A percentile compares a stretch with the other conserved stretches of the same genome.
phyloP scores from a whole-genome alignment of 2,888 invertebrate species.

The Sipha maydis region DNA sequence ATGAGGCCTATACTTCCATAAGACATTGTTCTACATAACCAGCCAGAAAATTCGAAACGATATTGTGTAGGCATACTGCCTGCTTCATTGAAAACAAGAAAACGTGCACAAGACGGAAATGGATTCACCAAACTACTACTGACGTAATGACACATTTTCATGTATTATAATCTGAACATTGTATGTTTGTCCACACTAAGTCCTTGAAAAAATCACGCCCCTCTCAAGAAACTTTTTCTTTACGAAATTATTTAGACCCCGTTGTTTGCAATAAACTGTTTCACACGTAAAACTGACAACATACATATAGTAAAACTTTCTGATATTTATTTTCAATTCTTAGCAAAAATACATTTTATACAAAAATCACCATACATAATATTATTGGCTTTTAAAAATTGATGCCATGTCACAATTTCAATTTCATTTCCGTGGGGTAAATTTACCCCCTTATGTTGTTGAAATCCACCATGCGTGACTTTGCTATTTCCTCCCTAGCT shows the following conservation, averaged over 20 bases:
- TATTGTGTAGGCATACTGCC: not conserved
- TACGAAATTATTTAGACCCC: not conserved
- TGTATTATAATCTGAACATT: conserved; percentile 27
- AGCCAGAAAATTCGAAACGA: conserved; percentile 27
- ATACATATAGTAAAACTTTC: not conserved
- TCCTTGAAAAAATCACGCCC: conserved; percentile 6
- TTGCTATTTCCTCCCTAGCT: conserved; percentile 8
- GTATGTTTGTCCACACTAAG: not conserved
- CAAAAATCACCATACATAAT: not conserved
- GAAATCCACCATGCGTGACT: conserved; percentile 39
- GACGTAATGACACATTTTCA: conserved; percentile 49
- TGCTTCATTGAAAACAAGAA: conserved; percentile 14
- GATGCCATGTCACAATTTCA: conserved; percentile 34
- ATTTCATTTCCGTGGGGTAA: conserved; percentile 10
- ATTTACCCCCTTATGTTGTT: conserved; percentile 3
- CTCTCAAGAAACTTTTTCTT: not conserved
- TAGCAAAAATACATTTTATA: not conserved
- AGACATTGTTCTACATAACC: not conserved
- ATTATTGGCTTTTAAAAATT: conserved; percentile 23
- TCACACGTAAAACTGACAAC: not conserved
- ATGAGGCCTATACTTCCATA: not conserved
- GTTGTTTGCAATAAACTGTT: not conserved
- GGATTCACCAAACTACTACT: conserved; percentile 25
- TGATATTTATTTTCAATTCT: not conserved
- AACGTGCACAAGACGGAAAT: conserved; percentile 26